Evolutionary conservation across 2,113 vertebrate genomes (phyloP).

Genomic region (Pterocles burchelli): DNA sequence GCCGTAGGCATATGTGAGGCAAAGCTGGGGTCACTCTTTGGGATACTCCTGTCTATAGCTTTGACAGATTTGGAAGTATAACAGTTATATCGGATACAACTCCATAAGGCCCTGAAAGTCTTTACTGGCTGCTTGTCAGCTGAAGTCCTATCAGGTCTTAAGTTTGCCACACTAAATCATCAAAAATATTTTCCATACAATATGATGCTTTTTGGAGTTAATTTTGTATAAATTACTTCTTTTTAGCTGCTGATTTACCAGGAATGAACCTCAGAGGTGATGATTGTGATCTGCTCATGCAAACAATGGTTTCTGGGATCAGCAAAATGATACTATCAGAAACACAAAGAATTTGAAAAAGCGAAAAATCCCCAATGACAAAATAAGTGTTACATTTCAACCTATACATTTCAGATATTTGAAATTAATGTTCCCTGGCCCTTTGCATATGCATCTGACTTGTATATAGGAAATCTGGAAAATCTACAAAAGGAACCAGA

Average conservation of each 20-base stretch:
- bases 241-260: neutral
- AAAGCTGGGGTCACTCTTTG: neutral
- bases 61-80: neutral
- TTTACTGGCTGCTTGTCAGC: neutral
- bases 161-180: neutral
- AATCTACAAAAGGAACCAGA: slow-evolving; percentile 29
- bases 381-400: neutral
- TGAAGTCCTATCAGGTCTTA: neutral
- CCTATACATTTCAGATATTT: neutral
- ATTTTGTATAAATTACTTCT: neutral
- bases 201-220: neutral
- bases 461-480: neutral
- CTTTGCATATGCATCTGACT: neutral
- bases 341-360: neutral
- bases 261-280: neutral
- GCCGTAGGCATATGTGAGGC: rapidly evolving
- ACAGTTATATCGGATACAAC: neutral
- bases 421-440: neutral
- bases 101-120: neutral
- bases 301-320: neutral
- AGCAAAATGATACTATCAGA: neutral
- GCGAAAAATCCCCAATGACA: neutral
- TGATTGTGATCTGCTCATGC: neutral
- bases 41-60: neutral
- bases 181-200: neutral